Evolutionary conservation across 2,797 vertebrate genomes (phyloP), one percentile per base, ranked within the genome.

Genomic region (Threskiornis aethiopicus): DNA sequence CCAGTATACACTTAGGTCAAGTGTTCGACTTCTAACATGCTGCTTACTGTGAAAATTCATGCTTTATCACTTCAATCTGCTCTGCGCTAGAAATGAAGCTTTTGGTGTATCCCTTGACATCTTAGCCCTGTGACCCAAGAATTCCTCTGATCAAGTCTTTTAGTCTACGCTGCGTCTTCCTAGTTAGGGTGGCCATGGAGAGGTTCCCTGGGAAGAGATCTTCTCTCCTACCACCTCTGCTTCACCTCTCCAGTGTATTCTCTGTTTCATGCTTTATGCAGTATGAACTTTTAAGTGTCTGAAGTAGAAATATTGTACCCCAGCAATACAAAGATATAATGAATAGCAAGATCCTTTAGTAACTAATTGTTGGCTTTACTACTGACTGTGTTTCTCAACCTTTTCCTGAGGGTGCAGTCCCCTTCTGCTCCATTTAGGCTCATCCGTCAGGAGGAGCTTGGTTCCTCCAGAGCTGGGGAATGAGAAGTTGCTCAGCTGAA

Each of bases 321-420:
- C 16, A 54, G 9, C 10, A 12, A 37, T 17, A 42, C 24, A 28
- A 4, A 25, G 16, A 4, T 16, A 2, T 1, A 0, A 20, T 3
- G 41, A 47, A 2, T 19, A 83, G 18, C n/a, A 28, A 46, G 21
- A 31, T 47, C 10, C 12, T 41, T 18, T 7, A 55, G 44, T 28
- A 31, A 4, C 33, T 77, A 21, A 39, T 13, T 35, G 5, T 31
- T 91, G 39, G 4, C 15, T 66, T 84, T 42, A 28, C 24, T 9
- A 2, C 58, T 41, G 25, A 6, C 49, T 16, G n/a, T 5, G 4
- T 54, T 71, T 24, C 64, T 86, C 7, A 24, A 10, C 16, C 17
- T 66, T 65, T 86, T 42, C 72, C 72, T 3, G 4, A 41, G 76
- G 46, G 26, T 26, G 4, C 51, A 29, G 64, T 47, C 46, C 54